These are phyloP conservation scores for Prunella strophiata DNA, from an alignment of 2,797 vertebrate genomes.

Conservation along the genomic window DNA sequence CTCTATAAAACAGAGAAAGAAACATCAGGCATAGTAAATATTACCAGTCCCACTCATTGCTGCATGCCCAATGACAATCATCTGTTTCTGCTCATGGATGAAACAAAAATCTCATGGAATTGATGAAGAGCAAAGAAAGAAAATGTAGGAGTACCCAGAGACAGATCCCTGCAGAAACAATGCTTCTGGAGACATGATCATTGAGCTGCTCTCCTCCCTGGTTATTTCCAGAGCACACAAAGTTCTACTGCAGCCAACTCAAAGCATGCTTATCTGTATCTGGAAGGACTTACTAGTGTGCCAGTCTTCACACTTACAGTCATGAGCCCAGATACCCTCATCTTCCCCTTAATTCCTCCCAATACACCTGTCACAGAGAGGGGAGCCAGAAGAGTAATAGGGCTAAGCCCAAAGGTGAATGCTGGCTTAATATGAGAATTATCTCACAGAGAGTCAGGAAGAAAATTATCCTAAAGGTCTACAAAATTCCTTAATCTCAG, in stretches of 20 bases:
- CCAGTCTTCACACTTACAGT: conserved; percentile 39
- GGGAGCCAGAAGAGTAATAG: neutral
- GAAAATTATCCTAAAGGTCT: neutral
- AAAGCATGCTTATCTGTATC: conserved; percentile 1
- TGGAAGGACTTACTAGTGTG: conserved; percentile 9
- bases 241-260: neutral
- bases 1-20: neutral
- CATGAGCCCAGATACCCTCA: conserved; percentile 3
- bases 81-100: neutral
- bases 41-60: neutral
- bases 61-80: neutral
- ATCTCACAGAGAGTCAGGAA: neutral
- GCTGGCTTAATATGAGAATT: neutral
- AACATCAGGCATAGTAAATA: neutral
- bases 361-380: neutral
- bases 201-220: neutral
- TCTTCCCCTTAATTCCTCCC: neutral
- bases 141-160: neutral
- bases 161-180: neutral
- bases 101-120: neutral
- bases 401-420: neutral
- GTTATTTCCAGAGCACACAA: conserved; percentile 11
- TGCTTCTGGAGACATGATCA: neutral
- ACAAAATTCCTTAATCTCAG: neutral
- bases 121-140: neutral